phyloP scores from a whole-genome alignment of 1,140 invertebrate species.

The Oedothorax gibbosus region DNA sequence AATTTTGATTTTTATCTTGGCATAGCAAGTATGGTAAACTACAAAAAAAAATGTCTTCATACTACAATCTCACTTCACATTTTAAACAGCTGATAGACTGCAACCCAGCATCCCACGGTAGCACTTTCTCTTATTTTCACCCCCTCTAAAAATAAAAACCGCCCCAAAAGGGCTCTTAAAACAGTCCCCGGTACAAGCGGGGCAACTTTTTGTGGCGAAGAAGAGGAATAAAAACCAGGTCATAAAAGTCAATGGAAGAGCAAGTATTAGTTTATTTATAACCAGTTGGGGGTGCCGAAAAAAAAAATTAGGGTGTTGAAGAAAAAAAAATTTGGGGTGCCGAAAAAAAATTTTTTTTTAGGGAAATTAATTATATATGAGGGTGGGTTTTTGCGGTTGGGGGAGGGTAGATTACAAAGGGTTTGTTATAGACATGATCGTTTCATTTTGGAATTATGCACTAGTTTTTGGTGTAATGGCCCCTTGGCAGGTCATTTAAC shows the following conservation, averaged over 20 bases:
- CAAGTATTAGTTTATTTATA: conserved; percentile 55
- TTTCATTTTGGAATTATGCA: conserved; percentile 20
- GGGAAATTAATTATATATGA: conserved; percentile 41
- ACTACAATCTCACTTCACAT: too few relatives aligned
- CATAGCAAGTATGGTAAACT: too few relatives aligned
- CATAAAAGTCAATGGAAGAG: conserved; percentile 43
- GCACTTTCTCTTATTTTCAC: conserved; percentile 22
- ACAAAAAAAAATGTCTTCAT: too few relatives aligned
- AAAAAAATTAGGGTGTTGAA: conserved; percentile 9
- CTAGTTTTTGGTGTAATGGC: neutral
- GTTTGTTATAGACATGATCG: neutral
- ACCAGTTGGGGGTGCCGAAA: conserved; percentile 10
- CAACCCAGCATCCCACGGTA: neutral
- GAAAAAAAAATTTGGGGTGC: neutral
- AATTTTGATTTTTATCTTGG: too few relatives aligned
- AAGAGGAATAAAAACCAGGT: neutral
- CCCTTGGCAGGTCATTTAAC: neutral
- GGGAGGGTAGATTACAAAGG: neutral
- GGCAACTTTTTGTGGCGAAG: neutral
- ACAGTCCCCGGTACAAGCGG: neutral
- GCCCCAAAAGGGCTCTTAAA: conserved; percentile 21
- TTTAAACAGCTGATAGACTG: too few relatives aligned
- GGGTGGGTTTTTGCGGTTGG: neutral
- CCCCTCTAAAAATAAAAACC: conserved; percentile 32
- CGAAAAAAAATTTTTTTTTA: neutral